These are phyloP conservation scores for Piprites chloris DNA, from an alignment of 2,113 vertebrate species.

Conservation along the genomic window DNA sequence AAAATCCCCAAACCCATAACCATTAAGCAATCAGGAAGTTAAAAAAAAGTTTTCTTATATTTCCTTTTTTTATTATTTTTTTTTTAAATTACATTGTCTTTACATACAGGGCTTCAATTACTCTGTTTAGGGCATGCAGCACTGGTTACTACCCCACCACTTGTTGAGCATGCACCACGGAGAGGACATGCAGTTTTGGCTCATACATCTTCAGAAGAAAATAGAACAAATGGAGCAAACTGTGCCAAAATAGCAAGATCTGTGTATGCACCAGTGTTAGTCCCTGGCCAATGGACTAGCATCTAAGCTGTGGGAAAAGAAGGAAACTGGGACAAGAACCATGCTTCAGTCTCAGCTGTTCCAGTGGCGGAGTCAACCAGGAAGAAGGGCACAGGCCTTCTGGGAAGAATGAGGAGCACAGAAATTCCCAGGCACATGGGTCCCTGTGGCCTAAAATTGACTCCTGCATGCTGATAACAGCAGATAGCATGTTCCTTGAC, in stretches of 20 bases:
- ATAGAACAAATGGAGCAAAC: not conserved
- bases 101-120: not conserved
- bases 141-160: not conserved
- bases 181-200: not conserved
- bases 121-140: not conserved
- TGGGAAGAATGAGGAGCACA: not conserved
- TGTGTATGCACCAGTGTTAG: not conserved
- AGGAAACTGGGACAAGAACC: not conserved
- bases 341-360: not conserved
- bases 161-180: not conserved
- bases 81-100: not conserved
- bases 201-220: not conserved
- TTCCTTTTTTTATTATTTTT: not conserved
- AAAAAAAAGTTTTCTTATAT: not conserved
- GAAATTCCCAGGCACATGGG: not conserved
- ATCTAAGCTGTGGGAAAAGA: not conserved
- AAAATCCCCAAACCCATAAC: not conserved
- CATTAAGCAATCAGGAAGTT: not conserved
- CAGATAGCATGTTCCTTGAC: not conserved
- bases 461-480: not conserved
- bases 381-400: not conserved
- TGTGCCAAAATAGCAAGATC: not conserved
- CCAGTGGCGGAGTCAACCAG: not conserved
- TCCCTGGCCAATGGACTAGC: accelerated
- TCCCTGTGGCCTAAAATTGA: not conserved